Conservation (phyloP, 2,797 vertebrate genomes). For the Anolis apletophallus region DNA sequence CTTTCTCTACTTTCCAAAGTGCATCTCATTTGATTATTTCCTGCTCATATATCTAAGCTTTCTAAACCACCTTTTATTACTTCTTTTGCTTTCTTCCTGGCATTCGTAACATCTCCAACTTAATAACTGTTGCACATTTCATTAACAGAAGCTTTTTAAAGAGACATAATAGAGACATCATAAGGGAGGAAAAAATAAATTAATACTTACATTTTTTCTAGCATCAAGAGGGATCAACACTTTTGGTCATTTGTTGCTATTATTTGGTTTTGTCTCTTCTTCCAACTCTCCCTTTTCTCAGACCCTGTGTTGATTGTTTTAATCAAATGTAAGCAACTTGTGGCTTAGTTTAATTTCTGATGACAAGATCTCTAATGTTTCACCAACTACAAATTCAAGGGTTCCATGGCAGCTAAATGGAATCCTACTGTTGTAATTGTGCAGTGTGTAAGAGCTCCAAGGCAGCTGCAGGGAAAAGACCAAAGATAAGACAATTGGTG, state of each 20-base stretch:
- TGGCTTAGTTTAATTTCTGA: background rate
- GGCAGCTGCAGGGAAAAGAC: no score
- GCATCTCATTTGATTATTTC: slow-evolving; percentile 26
- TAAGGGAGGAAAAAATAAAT: background rate
- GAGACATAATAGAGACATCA: slow-evolving; percentile 33
- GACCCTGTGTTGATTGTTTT: slow-evolving; percentile 9
- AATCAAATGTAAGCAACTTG: background rate
- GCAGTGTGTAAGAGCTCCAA: background rate
- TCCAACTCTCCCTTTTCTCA: slow-evolving; percentile 19
- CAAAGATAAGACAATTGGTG: no score
- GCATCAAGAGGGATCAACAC: background rate
- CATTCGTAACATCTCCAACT: slow-evolving; percentile 32
- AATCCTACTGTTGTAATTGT: no score
- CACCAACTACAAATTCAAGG: no score
- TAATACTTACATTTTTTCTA: background rate
- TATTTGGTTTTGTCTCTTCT: slow-evolving; percentile 11
- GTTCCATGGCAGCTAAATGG: no score
- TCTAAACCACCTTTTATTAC: slow-evolving; percentile 37
- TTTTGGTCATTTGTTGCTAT: slow-evolving; percentile 39
- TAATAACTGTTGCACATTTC: slow-evolving; percentile 41
- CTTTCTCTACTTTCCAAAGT: background rate
- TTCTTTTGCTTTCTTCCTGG: slow-evolving; percentile 29
- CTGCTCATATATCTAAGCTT: slow-evolving; percentile 17
- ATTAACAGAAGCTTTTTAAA: slow-evolving; percentile 36
- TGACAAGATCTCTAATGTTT: no score